Percentiles rank a stretch among this genome's conserved stretches.
Conservation (phyloP, 2,113 vertebrate genomes). For the Vidua chalybeata region DNA sequence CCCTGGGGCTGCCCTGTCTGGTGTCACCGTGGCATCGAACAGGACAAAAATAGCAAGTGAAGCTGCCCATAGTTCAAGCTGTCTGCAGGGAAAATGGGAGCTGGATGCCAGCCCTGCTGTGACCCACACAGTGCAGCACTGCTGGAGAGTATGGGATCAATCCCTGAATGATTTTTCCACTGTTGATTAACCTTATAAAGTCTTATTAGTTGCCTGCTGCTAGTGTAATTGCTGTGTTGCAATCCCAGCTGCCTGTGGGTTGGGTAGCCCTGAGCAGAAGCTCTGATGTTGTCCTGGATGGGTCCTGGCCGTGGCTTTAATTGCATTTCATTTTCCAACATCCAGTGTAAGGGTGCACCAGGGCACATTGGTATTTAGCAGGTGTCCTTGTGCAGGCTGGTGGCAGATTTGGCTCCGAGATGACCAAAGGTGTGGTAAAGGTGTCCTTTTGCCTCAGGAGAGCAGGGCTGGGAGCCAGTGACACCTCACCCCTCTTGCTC, state of each 20-base stretch:
- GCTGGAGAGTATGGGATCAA: neutral
- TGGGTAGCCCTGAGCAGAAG: neutral
- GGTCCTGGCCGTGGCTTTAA: neutral
- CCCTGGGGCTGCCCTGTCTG: neutral
- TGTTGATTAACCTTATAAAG: neutral
- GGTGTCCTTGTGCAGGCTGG: neutral
- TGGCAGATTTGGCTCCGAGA: neutral
- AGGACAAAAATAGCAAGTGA: neutral
- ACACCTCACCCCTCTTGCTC: neutral
- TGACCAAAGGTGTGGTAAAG: neutral
- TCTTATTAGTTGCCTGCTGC: neutral
- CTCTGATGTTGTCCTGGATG: neutral
- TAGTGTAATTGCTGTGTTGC: neutral
- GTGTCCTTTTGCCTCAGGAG: neutral
- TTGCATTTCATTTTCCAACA: neutral
- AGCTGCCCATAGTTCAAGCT: neutral
- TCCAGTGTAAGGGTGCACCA: neutral
- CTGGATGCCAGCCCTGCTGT: neutral
- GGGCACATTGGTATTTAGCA: neutral
- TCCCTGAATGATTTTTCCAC: slow-evolving; percentile 45
- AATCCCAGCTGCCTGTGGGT: neutral
- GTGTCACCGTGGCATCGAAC: neutral
- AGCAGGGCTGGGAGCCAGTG: neutral
- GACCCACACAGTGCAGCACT: neutral
- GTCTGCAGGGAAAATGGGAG: neutral